phyloP scores from a whole-genome alignment of 1,140 invertebrate genomes.

The Calliphora vicina region DNA sequence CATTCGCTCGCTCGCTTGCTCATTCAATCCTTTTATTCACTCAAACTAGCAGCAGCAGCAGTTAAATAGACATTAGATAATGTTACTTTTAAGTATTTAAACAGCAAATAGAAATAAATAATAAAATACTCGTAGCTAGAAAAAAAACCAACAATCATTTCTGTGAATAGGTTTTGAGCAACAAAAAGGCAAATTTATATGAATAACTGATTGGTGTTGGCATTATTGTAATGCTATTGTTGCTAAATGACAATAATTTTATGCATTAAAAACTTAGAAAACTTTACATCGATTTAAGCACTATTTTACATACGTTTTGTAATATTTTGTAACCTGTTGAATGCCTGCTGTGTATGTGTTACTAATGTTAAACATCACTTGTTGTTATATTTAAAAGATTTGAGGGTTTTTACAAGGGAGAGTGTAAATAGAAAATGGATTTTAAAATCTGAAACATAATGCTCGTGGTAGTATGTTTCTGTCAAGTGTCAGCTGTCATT shows the following conservation, averaged over 20 bases:
- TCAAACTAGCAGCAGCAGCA: not conserved
- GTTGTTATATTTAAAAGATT: no score
- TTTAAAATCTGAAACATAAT: no score
- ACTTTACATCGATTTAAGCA: not conserved
- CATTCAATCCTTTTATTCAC: not conserved
- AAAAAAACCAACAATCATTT: not conserved
- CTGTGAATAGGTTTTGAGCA: not conserved
- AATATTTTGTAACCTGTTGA: not conserved
- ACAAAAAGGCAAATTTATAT: not conserved
- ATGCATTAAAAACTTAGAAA: not conserved
- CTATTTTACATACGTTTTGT: not conserved
- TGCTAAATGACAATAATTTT: constrained; percentile 4
- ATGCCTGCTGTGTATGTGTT: not conserved
- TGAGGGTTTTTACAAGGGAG: no score
- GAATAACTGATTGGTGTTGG: not conserved
- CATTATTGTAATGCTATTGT: constrained; percentile 13
- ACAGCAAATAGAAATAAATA: not conserved
- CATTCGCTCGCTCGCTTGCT: not conserved
- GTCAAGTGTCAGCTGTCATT: no score
- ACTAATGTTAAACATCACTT: no score
- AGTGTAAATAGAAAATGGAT: no score
- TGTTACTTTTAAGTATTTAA: not conserved
- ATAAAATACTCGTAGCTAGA: not conserved
- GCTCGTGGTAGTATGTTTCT: no score
- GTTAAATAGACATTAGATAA: constrained; percentile 1